Evolutionary conservation across 2,113 vertebrate species (phyloP), one percentile per base, ranked within the genome.

Genomic region (Chitala chitala): DNA sequence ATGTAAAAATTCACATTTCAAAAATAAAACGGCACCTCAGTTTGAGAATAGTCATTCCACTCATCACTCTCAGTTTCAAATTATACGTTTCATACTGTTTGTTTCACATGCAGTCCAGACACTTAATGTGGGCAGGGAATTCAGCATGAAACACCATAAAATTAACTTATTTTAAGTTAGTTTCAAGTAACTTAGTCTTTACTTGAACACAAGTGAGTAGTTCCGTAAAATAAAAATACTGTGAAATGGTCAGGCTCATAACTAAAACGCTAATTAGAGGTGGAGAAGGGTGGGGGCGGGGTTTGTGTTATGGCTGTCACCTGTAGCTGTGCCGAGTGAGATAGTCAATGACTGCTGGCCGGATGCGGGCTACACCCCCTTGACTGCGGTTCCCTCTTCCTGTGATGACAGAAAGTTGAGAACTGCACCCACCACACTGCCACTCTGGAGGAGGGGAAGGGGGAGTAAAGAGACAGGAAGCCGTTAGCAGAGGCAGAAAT

Each of bases 331-430:
- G 93, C 88, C 84, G 95, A 83, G 85, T 93, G 90, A 99, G 95
- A 92, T 95, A 98, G 90, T 94, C 93, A 81, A 93, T 92, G 86
- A 98, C 94, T 0, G 95, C 95, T 73, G 94, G 95, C 79, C 94
- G 95, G 87, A 99, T 94, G 77, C 96, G 95, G 83, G 97, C 94
- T 80, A 98, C 91, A 69, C 96, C 94, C 86, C 97, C 96, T 81
- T 94, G 94, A 84, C 97, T 99, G 89, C 92, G 96, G 90, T 93
- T 98, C 87, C 97, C 97, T 92, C 92, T 94, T 86, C 97, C 97
- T 72, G 97, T 99, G 88, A 99, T 98, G 83, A 99, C 92, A 77
- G 83, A 94, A 55, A 99, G 92, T 83, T 94, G 93, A 1, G 94
- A 88, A 82, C 90, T 92, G 72, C 95, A 95, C 10, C 92, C 89